A percentile compares a stretch with the other conserved stretches of the same genome.
Evolutionary conservation across 2,888 invertebrate genomes (phyloP).

Genomic region (Calephelis perditalis): DNA sequence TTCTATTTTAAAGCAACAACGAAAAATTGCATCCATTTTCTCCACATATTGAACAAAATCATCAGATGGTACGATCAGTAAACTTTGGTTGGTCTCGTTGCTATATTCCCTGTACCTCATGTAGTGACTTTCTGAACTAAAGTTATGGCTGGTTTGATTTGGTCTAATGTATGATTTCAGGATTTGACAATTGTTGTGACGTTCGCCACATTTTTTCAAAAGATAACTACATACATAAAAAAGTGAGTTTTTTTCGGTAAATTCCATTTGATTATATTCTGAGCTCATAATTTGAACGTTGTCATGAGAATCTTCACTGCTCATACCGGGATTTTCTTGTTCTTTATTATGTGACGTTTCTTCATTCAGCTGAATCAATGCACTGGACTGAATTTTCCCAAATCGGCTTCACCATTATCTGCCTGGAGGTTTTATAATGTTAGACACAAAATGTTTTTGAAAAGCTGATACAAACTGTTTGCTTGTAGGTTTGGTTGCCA

Average conservation of each 20-base stretch:
- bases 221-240: constrained; percentile 15
- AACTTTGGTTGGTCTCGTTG: not conserved
- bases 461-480: constrained; percentile 18
- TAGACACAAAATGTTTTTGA: constrained; percentile 15
- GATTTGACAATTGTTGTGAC: constrained; percentile 8
- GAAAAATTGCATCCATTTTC: not conserved
- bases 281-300: constrained; percentile 16
- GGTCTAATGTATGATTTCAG: constrained; percentile 2
- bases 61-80: constrained; percentile 6
- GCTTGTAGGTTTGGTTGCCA: not conserved
- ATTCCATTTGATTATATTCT: constrained; percentile 19
- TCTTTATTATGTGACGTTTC: not conserved
- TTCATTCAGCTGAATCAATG: not conserved
- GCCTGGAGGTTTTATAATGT: constrained; percentile 18
- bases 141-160: not conserved
- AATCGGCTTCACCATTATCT: constrained; percentile 5
- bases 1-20: not conserved
- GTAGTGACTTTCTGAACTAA: constrained; percentile 1
- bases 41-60: constrained; percentile 8
- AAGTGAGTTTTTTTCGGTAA: constrained; percentile 20
- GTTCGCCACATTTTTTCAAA: constrained; percentile 13
- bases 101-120: not conserved
- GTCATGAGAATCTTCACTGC: not conserved
- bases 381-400: constrained; percentile 5
- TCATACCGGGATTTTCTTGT: not conserved